Percentiles rank a stretch among this genome's conserved stretches.
phyloP scores from a whole-genome alignment of 35 echinoderm and acorn worm genomes.

The Hemicentrotus pulcherrimus region DNA sequence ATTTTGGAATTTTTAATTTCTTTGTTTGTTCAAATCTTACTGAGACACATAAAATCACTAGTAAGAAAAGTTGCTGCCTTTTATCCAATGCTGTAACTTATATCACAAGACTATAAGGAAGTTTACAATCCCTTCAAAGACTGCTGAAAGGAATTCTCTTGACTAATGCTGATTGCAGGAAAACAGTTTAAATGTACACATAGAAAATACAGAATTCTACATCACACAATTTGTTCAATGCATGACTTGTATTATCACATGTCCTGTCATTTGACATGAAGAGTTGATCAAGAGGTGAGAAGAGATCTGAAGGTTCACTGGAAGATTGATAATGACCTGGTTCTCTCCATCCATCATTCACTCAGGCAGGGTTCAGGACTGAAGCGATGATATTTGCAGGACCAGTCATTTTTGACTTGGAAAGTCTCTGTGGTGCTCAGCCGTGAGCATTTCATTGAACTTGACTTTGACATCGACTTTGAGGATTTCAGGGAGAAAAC shows the following conservation, averaged over 20 bases:
- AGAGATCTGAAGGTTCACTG: not conserved
- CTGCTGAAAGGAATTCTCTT: not conserved
- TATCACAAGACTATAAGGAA: not conserved
- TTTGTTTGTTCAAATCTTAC: not conserved
- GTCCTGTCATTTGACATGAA: not conserved
- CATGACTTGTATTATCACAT: not conserved
- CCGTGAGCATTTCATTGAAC: too few species aligned
- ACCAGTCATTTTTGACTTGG: not conserved
- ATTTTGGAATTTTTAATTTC: not conserved
- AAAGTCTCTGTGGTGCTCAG: not conserved
- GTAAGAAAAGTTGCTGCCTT: too few species aligned
- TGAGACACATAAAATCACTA: not conserved
- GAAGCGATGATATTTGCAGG: too few species aligned
- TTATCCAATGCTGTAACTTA: not conserved
- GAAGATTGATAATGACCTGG: not conserved
- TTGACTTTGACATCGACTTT: too few species aligned
- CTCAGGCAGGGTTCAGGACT: too few species aligned
- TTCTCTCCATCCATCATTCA: too few species aligned
- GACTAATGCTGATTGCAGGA: not conserved
- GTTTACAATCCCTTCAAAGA: not conserved
- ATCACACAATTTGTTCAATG: not conserved
- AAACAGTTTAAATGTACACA: not conserved
- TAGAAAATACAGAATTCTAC: not conserved
- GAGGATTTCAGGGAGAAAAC: not conserved
- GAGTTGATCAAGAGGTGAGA: not conserved